Conservation (phyloP, 2,797 vertebrate species). For the Peromyscus aztecus region DNA sequence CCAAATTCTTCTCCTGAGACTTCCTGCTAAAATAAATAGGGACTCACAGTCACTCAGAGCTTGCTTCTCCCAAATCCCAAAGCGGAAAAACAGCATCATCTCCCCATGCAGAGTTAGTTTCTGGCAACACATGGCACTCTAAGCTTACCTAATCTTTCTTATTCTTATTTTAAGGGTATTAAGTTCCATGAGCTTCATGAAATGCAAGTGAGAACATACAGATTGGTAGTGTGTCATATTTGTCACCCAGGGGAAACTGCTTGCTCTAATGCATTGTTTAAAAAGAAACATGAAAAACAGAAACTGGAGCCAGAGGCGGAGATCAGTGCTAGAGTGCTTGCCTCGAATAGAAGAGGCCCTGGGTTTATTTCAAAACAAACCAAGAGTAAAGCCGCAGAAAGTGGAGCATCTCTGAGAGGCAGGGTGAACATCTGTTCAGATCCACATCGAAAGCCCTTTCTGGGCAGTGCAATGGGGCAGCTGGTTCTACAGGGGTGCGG, state of each 20-base stretch:
- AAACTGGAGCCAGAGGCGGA: background rate
- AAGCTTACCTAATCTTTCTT: constrained; percentile 18
- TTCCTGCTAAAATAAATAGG: constrained; percentile 38
- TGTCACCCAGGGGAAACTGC: background rate
- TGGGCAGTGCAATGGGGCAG: background rate
- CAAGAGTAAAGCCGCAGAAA: background rate
- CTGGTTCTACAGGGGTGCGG: background rate
- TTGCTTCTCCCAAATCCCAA: constrained; percentile 49
- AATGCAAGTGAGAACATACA: background rate
- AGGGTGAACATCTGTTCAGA: background rate
- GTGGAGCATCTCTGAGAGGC: background rate
- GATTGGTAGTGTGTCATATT: background rate
- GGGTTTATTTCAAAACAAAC: background rate
- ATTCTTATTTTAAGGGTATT: constrained; percentile 30
- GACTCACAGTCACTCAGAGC: constrained; percentile 18
- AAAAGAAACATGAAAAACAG: background rate
- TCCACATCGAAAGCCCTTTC: background rate
- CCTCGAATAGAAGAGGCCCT: background rate
- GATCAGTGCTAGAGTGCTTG: background rate
- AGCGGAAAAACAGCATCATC: background rate
- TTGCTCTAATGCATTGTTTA: constrained; percentile 21
- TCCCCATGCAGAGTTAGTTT: background rate
- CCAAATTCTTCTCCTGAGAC: background rate
- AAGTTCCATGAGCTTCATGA: background rate
- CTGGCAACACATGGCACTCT: background rate